Conservation (phyloP, 2,113 vertebrate genomes). For the Corapipo altera region DNA sequence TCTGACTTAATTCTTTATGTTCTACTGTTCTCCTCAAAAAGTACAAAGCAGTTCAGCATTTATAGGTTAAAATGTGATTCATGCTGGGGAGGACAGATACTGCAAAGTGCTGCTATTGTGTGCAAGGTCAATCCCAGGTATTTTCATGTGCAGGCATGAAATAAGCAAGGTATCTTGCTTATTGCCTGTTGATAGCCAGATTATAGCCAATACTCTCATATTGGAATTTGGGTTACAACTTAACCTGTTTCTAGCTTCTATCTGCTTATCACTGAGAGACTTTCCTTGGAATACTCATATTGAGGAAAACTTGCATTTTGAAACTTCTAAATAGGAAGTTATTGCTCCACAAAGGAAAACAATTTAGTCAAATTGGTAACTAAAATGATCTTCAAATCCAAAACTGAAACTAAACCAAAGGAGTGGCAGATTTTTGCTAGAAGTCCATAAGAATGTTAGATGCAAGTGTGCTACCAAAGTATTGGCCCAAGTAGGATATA, state of each 20-base stretch:
- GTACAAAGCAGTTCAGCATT: not conserved
- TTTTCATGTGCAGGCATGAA: not conserved
- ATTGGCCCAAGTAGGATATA: not conserved
- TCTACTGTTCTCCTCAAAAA: not conserved
- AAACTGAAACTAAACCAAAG: not conserved
- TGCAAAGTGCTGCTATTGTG: not conserved
- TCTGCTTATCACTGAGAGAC: not conserved
- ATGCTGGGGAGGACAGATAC: accelerated
- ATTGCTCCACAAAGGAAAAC: not conserved
- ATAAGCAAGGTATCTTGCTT: not conserved
- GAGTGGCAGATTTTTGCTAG: not conserved
- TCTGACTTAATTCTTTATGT: not conserved
- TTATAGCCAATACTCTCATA: not conserved
- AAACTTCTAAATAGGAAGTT: not conserved
- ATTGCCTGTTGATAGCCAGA: not conserved
- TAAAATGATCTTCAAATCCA: not conserved
- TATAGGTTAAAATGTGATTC: not conserved
- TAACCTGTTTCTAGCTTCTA: not conserved
- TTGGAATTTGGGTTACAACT: not conserved
- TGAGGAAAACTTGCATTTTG: not conserved
- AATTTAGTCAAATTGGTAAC: not conserved
- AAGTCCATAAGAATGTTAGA: not conserved
- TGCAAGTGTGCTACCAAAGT: not conserved
- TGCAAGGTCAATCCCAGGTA: not conserved
- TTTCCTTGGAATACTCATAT: not conserved